phyloP scores from a whole-genome alignment of 1,140 invertebrate genomes.

The Camponotus pennsylvanicus region DNA sequence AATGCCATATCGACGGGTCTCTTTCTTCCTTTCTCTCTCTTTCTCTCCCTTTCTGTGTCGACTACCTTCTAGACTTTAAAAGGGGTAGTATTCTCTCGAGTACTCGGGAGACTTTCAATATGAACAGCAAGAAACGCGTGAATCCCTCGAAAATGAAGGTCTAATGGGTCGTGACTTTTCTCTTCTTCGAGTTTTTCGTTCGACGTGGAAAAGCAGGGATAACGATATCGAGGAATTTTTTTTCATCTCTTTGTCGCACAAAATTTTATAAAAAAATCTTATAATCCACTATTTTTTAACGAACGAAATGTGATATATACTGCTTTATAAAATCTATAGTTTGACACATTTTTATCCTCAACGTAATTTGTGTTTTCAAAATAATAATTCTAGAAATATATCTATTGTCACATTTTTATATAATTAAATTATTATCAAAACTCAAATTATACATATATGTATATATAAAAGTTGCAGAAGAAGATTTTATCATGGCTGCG shows the following conservation, averaged over 20 bases:
- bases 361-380: background rate
- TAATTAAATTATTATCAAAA: background rate
- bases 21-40: background rate
- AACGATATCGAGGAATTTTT: conserved; percentile 4
- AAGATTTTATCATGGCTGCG: background rate
- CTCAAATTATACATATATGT: background rate
- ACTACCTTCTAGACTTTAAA: conserved; percentile 22
- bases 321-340: background rate
- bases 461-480: background rate
- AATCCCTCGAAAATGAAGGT: conserved; percentile 43
- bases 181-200: conserved; percentile 26
- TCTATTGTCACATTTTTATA: background rate
- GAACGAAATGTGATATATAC: background rate
- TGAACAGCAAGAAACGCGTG: conserved; percentile 25
- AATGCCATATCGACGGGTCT: conserved; percentile 60
- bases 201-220: background rate
- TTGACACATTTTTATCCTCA: background rate
- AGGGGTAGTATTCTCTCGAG: background rate
- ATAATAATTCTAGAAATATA: background rate
- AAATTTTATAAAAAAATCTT: background rate
- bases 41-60: background rate
- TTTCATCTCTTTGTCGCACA: background rate
- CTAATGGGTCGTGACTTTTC: conserved; percentile 54
- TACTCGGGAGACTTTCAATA: conserved; percentile 36
- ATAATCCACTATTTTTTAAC: conserved; percentile 14